Evolutionary conservation across 2,888 invertebrate genomes (phyloP), one percentile per base, ranked within the genome.

Genomic region (Therioaphis trifolii): DNA sequence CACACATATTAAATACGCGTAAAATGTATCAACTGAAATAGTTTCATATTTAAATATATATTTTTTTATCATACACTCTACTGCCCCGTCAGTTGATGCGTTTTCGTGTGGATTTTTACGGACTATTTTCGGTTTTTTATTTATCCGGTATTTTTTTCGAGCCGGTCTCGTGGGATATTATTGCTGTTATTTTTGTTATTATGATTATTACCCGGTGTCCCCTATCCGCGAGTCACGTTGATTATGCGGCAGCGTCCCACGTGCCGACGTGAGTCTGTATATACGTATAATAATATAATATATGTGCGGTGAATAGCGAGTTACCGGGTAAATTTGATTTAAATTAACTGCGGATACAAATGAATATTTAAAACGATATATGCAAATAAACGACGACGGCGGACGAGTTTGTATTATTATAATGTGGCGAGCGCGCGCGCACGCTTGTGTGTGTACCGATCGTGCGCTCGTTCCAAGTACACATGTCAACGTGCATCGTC

Each of bases 301-400:
- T n/a, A n/a, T 15, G n/a, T n/a, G 4, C 2, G 21, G 74, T 40
- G 40, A 18, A 40, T 27, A 27, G 11, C 18, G 63, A 68, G 40
- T 40, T 27, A 58, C 80, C 80, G 71, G 58, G 58, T 71, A 61
- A 71, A 80, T 80, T 80, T 58, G 80, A 80, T 80, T 80, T 80
- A 46, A 69, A 80, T 80, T 80, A 80, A 80, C 80, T 58, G 71
- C 80, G 21, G 71, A 71, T 71, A 80, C 80, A 71, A 80, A 80
- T 71, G 80, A 80, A 80, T 80, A 80, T 80, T 80, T 80, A 80
- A 80, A 77, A 77, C 77, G 63, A 49, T 49, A 46, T 77, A 77
- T 66, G 77, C 77, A 77, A 77, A 77, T 66, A 77, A 66, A 77
- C 21, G 63, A 66, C 76, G 55, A 58, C 74, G 46, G 2, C 46